Percentiles rank a stretch among this genome's conserved stretches.
These are phyloP conservation scores for Garra rufa DNA, from an alignment of 2,113 vertebrate genomes.

Conservation along the genomic window DNA sequence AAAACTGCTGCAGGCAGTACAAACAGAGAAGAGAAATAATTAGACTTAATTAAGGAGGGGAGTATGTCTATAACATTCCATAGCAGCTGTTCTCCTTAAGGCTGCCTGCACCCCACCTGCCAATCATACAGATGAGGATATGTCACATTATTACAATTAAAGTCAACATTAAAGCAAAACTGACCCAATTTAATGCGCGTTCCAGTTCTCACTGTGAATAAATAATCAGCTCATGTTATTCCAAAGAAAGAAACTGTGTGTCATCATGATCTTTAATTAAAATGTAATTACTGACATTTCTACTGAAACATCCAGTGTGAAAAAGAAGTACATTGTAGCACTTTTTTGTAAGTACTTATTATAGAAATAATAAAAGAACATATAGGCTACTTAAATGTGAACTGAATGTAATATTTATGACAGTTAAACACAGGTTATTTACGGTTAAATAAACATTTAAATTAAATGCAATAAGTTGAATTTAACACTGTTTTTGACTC, in stretches of 20 bases:
- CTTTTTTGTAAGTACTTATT: neutral
- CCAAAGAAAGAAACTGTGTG: neutral
- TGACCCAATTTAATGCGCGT: neutral
- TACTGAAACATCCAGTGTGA: neutral
- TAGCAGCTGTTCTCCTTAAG: conserved; percentile 66
- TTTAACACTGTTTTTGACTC: neutral
- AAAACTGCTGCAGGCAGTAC: conserved; percentile 52
- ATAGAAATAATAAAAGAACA: neutral
- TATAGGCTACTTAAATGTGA: neutral
- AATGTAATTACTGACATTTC: neutral
- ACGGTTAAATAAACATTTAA: neutral
- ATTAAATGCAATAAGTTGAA: neutral
- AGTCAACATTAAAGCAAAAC: neutral
- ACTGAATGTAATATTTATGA: neutral
- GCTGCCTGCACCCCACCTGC: conserved; percentile 23
- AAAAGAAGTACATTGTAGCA: neutral
- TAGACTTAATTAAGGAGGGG: conserved; percentile 67
- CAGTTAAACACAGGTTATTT: neutral
- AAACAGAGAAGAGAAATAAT: conserved; percentile 66
- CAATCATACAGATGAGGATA: neutral
- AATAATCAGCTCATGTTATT: neutral
- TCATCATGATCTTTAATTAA: neutral
- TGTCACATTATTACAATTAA: neutral
- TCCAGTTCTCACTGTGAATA: neutral
- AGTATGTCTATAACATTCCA: conserved; percentile 57